Percentiles rank a stretch among this genome's conserved stretches.
phyloP scores from a whole-genome alignment of 2,797 vertebrate species.

The Nasua narica region DNA sequence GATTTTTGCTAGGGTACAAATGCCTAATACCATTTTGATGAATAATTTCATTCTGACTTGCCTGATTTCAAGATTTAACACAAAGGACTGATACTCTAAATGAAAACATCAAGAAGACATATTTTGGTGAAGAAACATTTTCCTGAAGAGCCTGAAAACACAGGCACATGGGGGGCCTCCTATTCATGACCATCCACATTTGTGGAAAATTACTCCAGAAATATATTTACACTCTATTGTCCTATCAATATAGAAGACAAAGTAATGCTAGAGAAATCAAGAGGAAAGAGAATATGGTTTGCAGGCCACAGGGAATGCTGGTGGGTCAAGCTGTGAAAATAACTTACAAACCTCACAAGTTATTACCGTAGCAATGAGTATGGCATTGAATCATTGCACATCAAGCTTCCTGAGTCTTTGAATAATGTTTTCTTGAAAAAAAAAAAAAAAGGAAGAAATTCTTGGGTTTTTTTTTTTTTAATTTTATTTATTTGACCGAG shows the following conservation, averaged over 20 bases:
- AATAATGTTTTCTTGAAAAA: neutral
- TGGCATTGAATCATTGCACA: neutral
- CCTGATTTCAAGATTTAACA: neutral
- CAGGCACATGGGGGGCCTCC: neutral
- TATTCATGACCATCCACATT: neutral
- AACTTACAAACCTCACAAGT: neutral
- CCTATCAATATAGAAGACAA: neutral
- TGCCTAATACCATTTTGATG: neutral
- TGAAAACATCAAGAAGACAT: neutral
- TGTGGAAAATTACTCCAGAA: conserved; percentile 5
- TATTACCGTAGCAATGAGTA: neutral
- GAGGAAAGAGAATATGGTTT: neutral
- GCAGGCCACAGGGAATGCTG: neutral
- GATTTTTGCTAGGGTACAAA: neutral
- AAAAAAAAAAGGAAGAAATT: neutral
- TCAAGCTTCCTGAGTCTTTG: neutral
- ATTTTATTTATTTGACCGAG: too few relatives aligned
- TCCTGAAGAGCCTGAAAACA: neutral
- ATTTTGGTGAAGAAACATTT: neutral
- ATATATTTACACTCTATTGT: neutral
- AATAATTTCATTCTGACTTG: neutral
- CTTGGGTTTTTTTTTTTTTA: neutral
- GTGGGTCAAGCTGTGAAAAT: conserved; percentile 3
- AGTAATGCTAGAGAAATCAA: neutral
- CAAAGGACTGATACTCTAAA: neutral